These are phyloP conservation scores for Rhagoletis pomonella DNA, from an alignment of 1,140 invertebrate species.

Conservation along the genomic window DNA sequence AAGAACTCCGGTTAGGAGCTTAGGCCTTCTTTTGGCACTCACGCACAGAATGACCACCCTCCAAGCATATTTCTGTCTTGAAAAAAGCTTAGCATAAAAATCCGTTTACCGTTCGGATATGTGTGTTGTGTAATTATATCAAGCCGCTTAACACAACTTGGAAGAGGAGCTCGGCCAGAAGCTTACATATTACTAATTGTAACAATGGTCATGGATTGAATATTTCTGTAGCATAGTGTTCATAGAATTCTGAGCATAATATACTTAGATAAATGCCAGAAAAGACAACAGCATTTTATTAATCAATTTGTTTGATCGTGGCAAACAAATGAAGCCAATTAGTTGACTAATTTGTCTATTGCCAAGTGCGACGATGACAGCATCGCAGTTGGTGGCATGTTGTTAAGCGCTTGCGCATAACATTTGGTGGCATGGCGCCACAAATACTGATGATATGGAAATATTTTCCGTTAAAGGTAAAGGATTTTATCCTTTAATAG, in stretches of 20 bases:
- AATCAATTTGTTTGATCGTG: slow-evolving; percentile 8
- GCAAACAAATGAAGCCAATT: slow-evolving; percentile 35
- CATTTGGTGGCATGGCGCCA: slow-evolving; percentile 24
- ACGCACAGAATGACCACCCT: too few relatives aligned
- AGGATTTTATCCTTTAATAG: slow-evolving; percentile 30
- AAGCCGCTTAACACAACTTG: too few relatives aligned
- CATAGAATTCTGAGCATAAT: neutral
- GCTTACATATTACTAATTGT: too few relatives aligned
- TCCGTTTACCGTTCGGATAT: too few relatives aligned
- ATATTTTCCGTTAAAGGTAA: neutral
- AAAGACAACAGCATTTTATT: neutral
- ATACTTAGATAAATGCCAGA: neutral
- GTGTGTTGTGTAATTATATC: too few relatives aligned
- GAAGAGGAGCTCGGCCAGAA: too few relatives aligned
- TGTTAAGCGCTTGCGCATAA: neutral
- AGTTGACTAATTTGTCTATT: slow-evolving; percentile 40
- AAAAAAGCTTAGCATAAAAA: too few relatives aligned
- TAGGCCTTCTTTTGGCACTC: too few relatives aligned
- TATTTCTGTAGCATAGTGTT: too few relatives aligned
- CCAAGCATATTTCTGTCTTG: too few relatives aligned
- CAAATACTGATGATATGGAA: neutral
- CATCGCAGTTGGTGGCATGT: slow-evolving; percentile 25
- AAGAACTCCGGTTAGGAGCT: too few relatives aligned
- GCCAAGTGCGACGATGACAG: neutral
- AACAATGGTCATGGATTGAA: too few relatives aligned